phyloP scores from a whole-genome alignment of 1,140 invertebrate species.

The Pogonomyrmex californicus region DNA sequence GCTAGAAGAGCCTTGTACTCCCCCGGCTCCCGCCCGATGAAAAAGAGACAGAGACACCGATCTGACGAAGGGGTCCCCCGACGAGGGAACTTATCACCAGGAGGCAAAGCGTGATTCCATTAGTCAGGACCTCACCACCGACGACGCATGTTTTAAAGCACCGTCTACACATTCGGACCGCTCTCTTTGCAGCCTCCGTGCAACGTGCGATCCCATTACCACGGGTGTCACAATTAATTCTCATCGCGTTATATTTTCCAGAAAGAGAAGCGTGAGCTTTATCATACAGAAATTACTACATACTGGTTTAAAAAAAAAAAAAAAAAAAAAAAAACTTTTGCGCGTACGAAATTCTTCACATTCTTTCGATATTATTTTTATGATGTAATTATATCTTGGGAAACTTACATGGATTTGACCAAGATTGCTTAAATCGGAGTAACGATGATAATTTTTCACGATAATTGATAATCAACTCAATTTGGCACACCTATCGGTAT shows the following conservation, averaged over 20 bases:
- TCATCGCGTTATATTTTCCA: not conserved
- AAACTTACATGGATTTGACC: not conserved
- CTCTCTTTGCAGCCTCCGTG: slow-evolving; percentile 28
- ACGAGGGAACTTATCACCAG: slow-evolving; percentile 79
- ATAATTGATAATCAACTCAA: not conserved
- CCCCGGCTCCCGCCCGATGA: slow-evolving; percentile 16
- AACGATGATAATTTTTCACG: not conserved
- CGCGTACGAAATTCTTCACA: not conserved
- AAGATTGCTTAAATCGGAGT: not conserved
- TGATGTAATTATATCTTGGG: not conserved
- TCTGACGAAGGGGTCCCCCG: slow-evolving; percentile 29
- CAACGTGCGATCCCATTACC: slow-evolving; percentile 8
- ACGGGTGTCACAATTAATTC: slow-evolving; percentile 39
- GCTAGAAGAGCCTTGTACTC: slow-evolving; percentile 59
- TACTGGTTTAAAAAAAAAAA: too few relatives aligned
- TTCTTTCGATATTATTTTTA: not conserved
- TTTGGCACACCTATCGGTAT: not conserved
- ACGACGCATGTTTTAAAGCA: slow-evolving; percentile 69
- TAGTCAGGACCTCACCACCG: slow-evolving; percentile 82
- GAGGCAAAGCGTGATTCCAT: slow-evolving; percentile 83
- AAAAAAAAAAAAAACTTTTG: not conserved
- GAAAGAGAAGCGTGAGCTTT: not conserved
- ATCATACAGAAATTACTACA: not conserved
- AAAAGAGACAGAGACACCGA: slow-evolving; percentile 21
- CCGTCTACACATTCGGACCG: slow-evolving; percentile 70